Base-by-base conservation (phyloP, 2,888 invertebrate species). In the Sesia bembeciformis region DNA sequence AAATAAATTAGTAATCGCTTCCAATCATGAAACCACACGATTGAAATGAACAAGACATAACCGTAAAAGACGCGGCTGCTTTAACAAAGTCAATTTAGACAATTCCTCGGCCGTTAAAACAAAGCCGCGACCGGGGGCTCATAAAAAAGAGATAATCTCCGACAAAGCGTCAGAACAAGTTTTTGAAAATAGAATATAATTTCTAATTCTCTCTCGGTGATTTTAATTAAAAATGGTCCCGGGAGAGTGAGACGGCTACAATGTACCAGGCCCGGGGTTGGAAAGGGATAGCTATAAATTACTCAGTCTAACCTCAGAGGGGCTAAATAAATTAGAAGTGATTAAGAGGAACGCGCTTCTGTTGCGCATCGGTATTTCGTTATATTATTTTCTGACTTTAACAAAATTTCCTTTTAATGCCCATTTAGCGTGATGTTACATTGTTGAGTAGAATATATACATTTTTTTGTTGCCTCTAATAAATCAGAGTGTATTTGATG, bases 181-280 rank as follows among this genome's bases (percentile, higher is more conserved):
- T 87, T 88, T 85, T 81, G 87, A 83, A 89, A 89, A 89, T 89
- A 89, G 89, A 89, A 89, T 89, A 89, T 89, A 89, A 88, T 89
- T 89, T 88, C 89, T 87, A 87, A 89, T 89, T 88, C 62, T 57
- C 87, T 88, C 85, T 68, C 84, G 83, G 84, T 81, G 85, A 86
- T 88, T 88, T 89, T 88, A 89, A 89, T 89, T 89, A 89, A 89
- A 89, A 89, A 87, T 83, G 87, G 85, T 84, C 87, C 86, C 87
- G 70, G 61, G 81, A 78, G 87, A 88, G 65, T 63, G 80, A 76
- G 87, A 88, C 65, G 77, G 74, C 66, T 65, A 67, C 67, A 78
- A 64, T 67, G 66, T 61, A 60, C 62, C 63, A 63, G 61, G 66
- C 63, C 66, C 61, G 70, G 80, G 77, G 82, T 68, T 68, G 69